Base-by-base conservation (phyloP, 2,113 vertebrate genomes). In the Actenoides lindsayi region DNA sequence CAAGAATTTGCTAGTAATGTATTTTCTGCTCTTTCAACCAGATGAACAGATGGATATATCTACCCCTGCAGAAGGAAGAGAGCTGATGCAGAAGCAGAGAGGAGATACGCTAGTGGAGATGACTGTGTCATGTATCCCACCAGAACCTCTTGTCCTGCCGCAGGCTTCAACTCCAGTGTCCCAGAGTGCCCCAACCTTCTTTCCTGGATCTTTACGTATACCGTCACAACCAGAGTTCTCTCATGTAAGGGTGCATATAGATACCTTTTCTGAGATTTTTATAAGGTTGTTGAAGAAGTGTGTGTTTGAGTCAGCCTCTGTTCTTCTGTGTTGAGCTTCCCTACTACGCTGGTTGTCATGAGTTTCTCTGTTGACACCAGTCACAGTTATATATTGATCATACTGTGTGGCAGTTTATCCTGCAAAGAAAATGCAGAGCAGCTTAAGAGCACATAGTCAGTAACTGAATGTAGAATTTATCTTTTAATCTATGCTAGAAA, bases 191-290 rank as follows among this genome's bases (percentile, higher is more conserved):
- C 98, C 98, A 39, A 78, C 94, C 69, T 98, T 98, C 73, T 96
- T 90, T n/a, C 89, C 98, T 35, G 98, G 98, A 23, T 98, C 97
- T 30, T 96, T 99, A 19, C 96, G 98, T 81, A 13, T 99, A 46
- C 99, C 99, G 16, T 98, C 99, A 14, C 99, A 99, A 93, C 99
- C 99, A 6, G 98, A 99, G 44, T 99, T 99, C 89, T 99, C 99
- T 89, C 99, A 99, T 50, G 99, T 99, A 97, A 88, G 99, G 96
- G 37, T 78, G 91, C 20, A 16, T 14, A 11, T 30, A 6, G n/a
- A 30, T 67, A 39, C 5, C 11, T 80, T 57, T 83, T 39, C 46
- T 44, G 63, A 67, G 24, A 5, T 62, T 78, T 90, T 85, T 42
- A 4, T 28, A 5, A 37, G 21, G 6, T 41, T 54, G n/a, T 57